Base-by-base conservation (phyloP, 2,113 vertebrate genomes). In the Poeciliopsis turrubarensis region DNA sequence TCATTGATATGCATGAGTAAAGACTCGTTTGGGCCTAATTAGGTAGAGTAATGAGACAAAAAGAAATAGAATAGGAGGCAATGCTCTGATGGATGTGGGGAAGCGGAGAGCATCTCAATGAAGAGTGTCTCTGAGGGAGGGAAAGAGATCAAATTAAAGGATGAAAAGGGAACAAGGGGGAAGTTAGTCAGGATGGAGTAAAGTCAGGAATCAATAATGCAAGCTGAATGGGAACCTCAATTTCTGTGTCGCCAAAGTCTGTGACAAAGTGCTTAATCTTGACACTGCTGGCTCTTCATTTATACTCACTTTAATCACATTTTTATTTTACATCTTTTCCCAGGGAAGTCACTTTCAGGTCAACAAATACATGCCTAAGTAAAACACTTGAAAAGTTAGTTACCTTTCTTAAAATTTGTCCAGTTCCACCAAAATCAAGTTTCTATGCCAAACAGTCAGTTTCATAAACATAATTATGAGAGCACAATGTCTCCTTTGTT, bases 11-110 rank as follows among this genome's bases (percentile, higher is more conserved):
- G 89, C 73, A 34, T 61, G 75, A 79, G 82, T 19, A 29, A 82
- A 82, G 85, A 73, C 86, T 88, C 86, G 78, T 92, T 90, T 86
- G 87, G 73, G 83, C 83, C 86, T 91, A 89, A 92, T 92, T 92
- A 90, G 79, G 68, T 79, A 83, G 83, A 86, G 86, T 92, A 90
- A 92, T 91, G 89, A 89, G 87, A 91, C 91, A 89, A 90, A 29
- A 85, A 89, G 86, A 79, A 87, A 86, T 60, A 70, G 89, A 79
- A 83, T 75, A 61, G 81, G 75, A 70, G 89, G 83, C 66, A 37
- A 83, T 51, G 85, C 80, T 79, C 78, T 89, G 87, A 90, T 89
- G 89, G 83, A 87, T 87, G 84, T 70, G 79, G 64, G 82, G 75
- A 73, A 73, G 78, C 74, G 78, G 82, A 69, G 17, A 30, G 87